Evolutionary conservation across 2,797 vertebrate genomes (phyloP).

Genomic region (Bovichtus variegatus): DNA sequence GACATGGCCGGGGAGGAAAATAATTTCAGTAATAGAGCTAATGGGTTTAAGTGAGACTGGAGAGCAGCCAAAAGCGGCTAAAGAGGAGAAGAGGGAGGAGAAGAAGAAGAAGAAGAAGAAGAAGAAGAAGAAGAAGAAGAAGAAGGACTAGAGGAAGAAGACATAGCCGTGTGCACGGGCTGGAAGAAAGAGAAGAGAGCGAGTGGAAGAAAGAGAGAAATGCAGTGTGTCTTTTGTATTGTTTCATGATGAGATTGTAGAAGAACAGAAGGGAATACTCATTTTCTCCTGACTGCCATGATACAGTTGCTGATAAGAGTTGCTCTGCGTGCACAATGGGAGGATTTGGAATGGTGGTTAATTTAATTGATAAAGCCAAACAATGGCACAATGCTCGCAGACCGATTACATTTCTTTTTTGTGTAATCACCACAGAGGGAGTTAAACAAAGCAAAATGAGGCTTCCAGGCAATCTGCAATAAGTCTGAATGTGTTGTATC

Average conservation of each 20-base stretch:
- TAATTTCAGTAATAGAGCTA: constrained; percentile 92
- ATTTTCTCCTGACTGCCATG: constrained; percentile 78
- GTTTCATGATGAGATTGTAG: constrained; percentile 83
- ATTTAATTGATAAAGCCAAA: constrained; percentile 86
- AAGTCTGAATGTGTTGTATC: constrained; percentile 46
- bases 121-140: no score
- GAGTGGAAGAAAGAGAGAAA: constrained; percentile 55
- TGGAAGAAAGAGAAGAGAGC: constrained; percentile 66
- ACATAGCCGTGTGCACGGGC: constrained; percentile 73
- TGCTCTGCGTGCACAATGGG: constrained; percentile 77
- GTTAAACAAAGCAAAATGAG: constrained; percentile 78
- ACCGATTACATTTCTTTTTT: constrained; percentile 79
- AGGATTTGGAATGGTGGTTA: constrained; percentile 88
- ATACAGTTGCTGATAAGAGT: constrained; percentile 85
- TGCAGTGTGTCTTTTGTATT: constrained; percentile 77
- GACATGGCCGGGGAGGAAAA: constrained; percentile 85
- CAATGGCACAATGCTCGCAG: constrained; percentile 77
- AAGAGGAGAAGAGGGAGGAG: constrained; percentile 64
- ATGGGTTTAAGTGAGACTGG: constrained; percentile 92
- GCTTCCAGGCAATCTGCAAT: constrained; percentile 69
- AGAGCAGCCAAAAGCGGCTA: constrained; percentile 86
- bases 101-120: constrained; percentile 56
- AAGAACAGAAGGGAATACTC: constrained; percentile 74
- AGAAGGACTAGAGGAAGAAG: constrained; percentile 53
- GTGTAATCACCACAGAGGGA: constrained; percentile 77